phyloP scores from a whole-genome alignment of 2,113 vertebrate genomes.

The Malaclemys terrapin region DNA sequence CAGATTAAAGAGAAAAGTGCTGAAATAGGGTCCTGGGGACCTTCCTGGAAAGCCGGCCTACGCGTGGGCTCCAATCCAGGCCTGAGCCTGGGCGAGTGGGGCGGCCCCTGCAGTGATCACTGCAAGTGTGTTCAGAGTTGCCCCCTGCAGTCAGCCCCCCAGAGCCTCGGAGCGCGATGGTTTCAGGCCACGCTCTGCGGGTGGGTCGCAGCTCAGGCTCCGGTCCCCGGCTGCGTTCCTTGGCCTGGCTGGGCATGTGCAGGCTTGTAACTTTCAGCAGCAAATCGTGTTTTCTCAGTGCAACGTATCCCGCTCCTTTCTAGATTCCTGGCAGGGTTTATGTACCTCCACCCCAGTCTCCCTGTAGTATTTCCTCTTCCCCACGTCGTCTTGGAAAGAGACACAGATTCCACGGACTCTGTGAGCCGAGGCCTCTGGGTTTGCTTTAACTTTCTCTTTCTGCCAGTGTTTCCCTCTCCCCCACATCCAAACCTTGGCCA shows the following conservation, averaged over 20 bases:
- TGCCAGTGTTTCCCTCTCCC: neutral
- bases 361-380: neutral
- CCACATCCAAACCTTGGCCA: neutral
- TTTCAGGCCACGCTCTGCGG: neutral
- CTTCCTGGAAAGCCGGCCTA: neutral
- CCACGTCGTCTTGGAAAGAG: neutral
- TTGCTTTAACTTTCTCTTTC: neutral
- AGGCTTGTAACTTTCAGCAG: neutral
- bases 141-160: neutral
- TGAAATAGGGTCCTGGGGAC: neutral
- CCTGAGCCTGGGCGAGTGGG: too few relatives aligned
- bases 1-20: neutral
- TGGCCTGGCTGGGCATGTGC: neutral
- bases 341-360: neutral
- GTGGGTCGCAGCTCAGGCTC: neutral
- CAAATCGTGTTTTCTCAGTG: neutral
- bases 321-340: neutral
- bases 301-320: neutral
- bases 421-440: neutral
- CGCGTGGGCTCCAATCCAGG: neutral
- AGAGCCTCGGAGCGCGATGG: rapidly evolving
- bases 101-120: neutral
- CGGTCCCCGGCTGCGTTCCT: neutral
- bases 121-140: neutral
- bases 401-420: neutral